phyloP scores from a whole-genome alignment of 2,797 vertebrate genomes.

The Delichon dasypus region DNA sequence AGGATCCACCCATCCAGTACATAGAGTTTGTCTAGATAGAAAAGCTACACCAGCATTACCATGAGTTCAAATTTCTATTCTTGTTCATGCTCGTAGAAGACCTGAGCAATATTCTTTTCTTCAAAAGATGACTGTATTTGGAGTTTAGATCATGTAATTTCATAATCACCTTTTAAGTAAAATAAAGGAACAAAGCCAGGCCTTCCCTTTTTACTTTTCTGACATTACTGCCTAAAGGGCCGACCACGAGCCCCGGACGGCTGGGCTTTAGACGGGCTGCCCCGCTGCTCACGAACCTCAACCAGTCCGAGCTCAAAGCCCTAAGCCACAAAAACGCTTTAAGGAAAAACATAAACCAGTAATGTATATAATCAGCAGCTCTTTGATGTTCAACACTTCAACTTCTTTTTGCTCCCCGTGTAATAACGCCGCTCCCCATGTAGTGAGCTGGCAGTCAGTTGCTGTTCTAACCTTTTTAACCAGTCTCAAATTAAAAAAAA shows the following conservation, averaged over 20 bases:
- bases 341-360: background rate
- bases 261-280: background rate
- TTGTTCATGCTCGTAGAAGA: background rate
- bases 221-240: background rate
- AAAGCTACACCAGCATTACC: background rate
- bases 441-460: background rate
- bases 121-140: background rate
- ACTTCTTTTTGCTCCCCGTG: background rate
- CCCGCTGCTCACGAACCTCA: background rate
- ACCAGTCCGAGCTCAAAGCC: background rate
- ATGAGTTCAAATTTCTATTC: background rate
- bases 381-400: background rate
- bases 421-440: background rate
- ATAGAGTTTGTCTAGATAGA: background rate
- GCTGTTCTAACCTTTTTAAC: background rate
- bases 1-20: background rate
- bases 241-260: accelerated
- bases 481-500: background rate
- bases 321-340: background rate
- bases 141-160: background rate
- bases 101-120: background rate
- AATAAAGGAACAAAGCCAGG: background rate
- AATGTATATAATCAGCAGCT: background rate
- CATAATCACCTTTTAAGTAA: background rate
- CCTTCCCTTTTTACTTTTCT: background rate